phyloP scores from a whole-genome alignment of 2,888 invertebrate genomes.

The Drosophila nr. perissopoda region DNA sequence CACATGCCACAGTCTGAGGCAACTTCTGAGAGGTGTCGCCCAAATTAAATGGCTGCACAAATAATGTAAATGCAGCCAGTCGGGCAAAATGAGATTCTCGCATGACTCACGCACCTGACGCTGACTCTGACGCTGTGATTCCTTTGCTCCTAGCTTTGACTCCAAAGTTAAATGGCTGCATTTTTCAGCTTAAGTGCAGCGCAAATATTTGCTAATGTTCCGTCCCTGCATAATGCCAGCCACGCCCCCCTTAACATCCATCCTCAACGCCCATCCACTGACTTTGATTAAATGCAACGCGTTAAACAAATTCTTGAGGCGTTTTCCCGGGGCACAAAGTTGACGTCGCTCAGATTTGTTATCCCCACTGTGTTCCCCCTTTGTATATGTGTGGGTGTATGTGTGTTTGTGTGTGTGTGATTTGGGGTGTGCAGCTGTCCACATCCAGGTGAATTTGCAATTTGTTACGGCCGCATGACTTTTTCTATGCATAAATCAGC shows the following conservation, averaged over 20 bases:
- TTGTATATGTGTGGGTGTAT: constrained; percentile 7
- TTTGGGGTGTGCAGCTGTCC: constrained; percentile 36
- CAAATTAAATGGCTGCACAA: constrained; percentile 66
- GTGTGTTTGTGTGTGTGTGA: constrained; percentile 6
- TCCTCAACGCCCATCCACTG: constrained; percentile 22
- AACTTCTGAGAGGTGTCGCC: constrained; percentile 49
- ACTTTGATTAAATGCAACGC: constrained; percentile 71
- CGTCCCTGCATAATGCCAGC: constrained; percentile 53
- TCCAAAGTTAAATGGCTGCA: constrained; percentile 65
- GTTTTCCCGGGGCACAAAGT: constrained; percentile 42
- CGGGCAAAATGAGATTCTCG: constrained; percentile 62
- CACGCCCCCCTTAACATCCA: constrained; percentile 17
- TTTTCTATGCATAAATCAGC: constrained; percentile 65
- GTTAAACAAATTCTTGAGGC: constrained; percentile 73
- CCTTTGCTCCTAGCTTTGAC: constrained; percentile 11
- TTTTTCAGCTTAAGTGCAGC: constrained; percentile 74
- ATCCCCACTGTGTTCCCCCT: constrained; percentile 24
- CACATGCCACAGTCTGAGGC: constrained; percentile 17
- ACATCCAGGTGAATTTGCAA: constrained; percentile 38
- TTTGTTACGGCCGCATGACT: constrained; percentile 32
- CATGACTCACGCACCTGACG: constrained; percentile 66
- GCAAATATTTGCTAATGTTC: constrained; percentile 81
- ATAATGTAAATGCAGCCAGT: constrained; percentile 28
- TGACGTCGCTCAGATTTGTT: constrained; percentile 63
- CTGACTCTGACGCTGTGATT: constrained; percentile 32